Conservation (phyloP, 2,113 vertebrate species). For the Rhadina sibilatrix region DNA sequence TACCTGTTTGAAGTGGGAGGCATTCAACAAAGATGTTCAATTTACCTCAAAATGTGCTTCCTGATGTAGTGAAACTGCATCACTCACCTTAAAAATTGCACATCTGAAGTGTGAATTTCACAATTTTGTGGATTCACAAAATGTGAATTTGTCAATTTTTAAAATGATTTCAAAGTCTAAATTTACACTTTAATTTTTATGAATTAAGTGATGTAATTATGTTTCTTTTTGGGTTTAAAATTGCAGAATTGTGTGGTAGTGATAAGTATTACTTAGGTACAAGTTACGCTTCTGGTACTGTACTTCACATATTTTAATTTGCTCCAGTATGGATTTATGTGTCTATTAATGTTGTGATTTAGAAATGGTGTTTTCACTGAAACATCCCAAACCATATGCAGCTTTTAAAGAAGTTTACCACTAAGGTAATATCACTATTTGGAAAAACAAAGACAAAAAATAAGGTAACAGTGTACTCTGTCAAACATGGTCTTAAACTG, state of each 20-base stretch:
- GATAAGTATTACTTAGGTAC: neutral
- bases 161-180: neutral
- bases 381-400: neutral
- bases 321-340: neutral
- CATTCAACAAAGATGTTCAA: neutral
- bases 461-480: neutral
- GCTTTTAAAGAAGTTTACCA: neutral
- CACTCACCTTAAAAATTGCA: neutral
- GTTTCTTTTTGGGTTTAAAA: neutral
- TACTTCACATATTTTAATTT: neutral
- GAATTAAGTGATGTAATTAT: neutral
- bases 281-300: neutral
- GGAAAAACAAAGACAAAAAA: neutral
- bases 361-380: neutral
- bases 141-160: neutral
- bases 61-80: rapidly evolving
- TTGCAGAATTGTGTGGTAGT: neutral
- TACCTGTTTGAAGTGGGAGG: neutral
- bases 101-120: neutral
- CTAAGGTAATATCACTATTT: neutral
- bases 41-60: neutral
- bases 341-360: neutral
- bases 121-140: too few relatives aligned
- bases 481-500: neutral
- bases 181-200: neutral